Evolutionary conservation across 1,140 invertebrate species (phyloP), one percentile per base, ranked within the genome.

Genomic region (Hyles vespertilio): DNA sequence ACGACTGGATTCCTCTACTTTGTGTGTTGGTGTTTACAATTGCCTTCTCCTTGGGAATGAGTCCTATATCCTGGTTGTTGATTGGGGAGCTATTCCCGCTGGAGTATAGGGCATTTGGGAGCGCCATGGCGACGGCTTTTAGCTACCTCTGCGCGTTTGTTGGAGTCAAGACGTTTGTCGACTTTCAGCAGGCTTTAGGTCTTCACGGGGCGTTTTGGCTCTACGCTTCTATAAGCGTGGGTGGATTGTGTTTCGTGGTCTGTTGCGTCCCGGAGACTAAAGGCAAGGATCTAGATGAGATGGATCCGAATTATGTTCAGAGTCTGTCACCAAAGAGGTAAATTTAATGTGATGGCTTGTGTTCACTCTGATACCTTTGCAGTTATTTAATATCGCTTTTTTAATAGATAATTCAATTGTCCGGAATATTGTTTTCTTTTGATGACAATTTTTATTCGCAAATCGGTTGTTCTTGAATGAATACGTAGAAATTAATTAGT

Each of bases 241-340:
- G 94, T 56, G 96, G 96, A 3, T 87, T 97, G 2, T 94, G 96
- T 72, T 96, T 98, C 79, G 93, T 97, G 2, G 94, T 95, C 1
- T 94, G 95, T 67, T 95, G 95, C 75, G 95, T 98, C 4, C 97
- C 97, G 0, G 97, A 98, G 85, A 98, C 97, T 1, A 97, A 96
- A 85, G 96, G 96, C 0, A 93, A 93, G 64, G 95, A 94, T 77
- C 88, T 98, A 52, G 96, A 97, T 77, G 96, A 98, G 89, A 97
- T 98, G 92, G 93, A 95, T 79, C 92, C 93, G 22, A 92, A 92
- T 65, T 92, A 92, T 74, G 91, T 92, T 3, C 91, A 92, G 67
- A 90, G 81, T 78, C 66, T 90, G 4, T 86, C 84, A 0, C 84
- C 84, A 32, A 89, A 89, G 53, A 87, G 87, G 77, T 90, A 88